phyloP scores from a whole-genome alignment of 2,888 invertebrate genomes.

The Isotomurus palustris region DNA sequence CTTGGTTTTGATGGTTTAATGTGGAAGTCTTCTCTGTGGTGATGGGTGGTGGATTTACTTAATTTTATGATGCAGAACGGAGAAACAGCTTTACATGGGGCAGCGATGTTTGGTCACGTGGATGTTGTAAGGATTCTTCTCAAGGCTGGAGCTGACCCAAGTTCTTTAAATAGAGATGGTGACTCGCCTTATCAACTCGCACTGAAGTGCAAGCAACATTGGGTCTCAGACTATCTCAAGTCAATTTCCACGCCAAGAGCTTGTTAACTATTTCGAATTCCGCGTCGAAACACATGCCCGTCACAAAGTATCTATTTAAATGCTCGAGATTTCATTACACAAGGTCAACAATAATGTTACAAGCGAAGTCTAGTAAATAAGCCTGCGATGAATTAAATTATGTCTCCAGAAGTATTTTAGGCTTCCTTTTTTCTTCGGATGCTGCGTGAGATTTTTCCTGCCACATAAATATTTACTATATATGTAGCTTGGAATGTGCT shows the following conservation, averaged over 20 bases:
- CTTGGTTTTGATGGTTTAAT: too few species aligned
- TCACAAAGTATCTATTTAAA: too few species aligned
- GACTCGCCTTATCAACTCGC: slow-evolving; percentile 61
- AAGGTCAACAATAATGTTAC: background rate
- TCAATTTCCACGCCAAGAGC: background rate
- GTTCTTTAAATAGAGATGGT: slow-evolving; percentile 67
- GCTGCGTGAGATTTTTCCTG: too few species aligned
- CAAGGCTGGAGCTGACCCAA: slow-evolving; percentile 64
- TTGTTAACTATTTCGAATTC: too few species aligned
- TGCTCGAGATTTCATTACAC: slow-evolving; percentile 48
- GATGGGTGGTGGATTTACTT: too few species aligned
- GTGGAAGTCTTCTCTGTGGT: too few species aligned
- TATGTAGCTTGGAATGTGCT: too few species aligned
- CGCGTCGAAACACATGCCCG: background rate
- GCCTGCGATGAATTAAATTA: too few species aligned
- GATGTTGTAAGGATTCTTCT: slow-evolving; percentile 71
- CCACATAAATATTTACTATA: too few species aligned
- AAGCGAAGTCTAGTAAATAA: too few species aligned
- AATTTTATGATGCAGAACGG: slow-evolving; percentile 80
- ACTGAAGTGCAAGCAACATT: slow-evolving; percentile 54
- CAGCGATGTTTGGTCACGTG: slow-evolving; percentile 80
- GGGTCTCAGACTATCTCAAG: slow-evolving; percentile 58
- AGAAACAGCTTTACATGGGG: slow-evolving; percentile 85
- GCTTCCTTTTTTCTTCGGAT: too few species aligned
- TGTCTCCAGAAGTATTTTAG: too few species aligned